A percentile compares a stretch with the other conserved stretches of the same genome.
phyloP scores from a whole-genome alignment of 2,113 vertebrate genomes.

The Vicugna pacos region DNA sequence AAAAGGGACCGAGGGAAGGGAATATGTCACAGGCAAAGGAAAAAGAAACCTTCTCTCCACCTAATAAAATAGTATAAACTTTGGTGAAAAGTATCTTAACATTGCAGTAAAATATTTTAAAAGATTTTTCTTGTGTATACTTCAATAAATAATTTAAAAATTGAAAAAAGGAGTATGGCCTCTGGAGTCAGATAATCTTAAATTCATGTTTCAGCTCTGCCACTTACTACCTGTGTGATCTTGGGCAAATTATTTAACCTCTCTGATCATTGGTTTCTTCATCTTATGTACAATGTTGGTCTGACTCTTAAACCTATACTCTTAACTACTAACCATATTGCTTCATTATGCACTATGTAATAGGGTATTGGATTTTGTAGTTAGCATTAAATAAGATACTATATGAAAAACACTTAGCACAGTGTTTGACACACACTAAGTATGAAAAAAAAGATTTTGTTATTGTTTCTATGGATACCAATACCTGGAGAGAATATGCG shows the following conservation, averaged over 20 bases:
- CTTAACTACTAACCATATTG: background rate
- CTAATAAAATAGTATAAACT: conserved; percentile 16
- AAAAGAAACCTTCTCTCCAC: conserved; percentile 5
- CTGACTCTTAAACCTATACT: background rate
- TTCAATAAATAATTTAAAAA: too few species aligned
- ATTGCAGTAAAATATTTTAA: background rate
- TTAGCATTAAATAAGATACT: conserved; percentile 15
- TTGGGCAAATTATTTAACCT: conserved; percentile 20
- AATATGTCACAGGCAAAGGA: conserved; percentile 21
- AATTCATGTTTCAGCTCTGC: background rate
- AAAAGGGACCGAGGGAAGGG: conserved; percentile 8
- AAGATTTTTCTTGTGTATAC: conserved; percentile 24
- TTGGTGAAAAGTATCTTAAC: conserved; percentile 30
- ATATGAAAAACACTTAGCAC: background rate
- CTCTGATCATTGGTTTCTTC: background rate
- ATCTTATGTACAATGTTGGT: background rate
- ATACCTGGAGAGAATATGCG: background rate
- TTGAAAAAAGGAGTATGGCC: background rate
- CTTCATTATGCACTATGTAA: background rate
- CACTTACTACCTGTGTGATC: background rate
- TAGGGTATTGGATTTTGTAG: conserved; percentile 18
- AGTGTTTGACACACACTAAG: background rate
- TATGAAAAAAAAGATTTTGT: background rate
- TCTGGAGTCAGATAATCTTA: conserved; percentile 35
- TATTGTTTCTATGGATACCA: background rate